These are phyloP conservation scores for Bactericera cockerelli DNA, from an alignment of 1,140 invertebrate species.

Conservation along the genomic window DNA sequence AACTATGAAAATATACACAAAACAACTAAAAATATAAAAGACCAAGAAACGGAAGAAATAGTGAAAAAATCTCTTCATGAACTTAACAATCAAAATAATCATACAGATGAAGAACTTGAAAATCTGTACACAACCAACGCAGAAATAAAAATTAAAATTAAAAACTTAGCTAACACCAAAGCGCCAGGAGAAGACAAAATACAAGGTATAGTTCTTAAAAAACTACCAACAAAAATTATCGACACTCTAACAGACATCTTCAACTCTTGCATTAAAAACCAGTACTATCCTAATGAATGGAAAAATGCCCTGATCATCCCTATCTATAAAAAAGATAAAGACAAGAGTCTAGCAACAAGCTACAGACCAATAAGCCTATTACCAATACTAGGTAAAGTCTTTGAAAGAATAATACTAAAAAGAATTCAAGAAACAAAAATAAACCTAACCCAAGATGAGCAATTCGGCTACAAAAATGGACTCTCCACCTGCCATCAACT, in stretches of 20 bases:
- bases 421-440: conserved; percentile 11
- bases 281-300: conserved; percentile 24
- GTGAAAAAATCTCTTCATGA: not conserved
- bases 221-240: conserved; percentile 21
- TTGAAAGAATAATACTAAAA: conserved; percentile 23
- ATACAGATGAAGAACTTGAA: not conserved
- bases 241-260: conserved; percentile 24
- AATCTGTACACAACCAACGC: not conserved
- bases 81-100: not conserved
- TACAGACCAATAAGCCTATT: conserved; percentile 29
- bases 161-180: conserved; percentile 20
- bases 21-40: not conserved
- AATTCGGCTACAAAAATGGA: conserved; percentile 28
- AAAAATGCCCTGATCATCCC: conserved; percentile 28
- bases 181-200: conserved; percentile 24
- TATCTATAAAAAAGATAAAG: conserved; percentile 29
- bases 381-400: conserved; percentile 22
- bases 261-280: conserved; percentile 22
- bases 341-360: conserved; percentile 19
- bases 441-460: conserved; percentile 14
- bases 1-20: not conserved
- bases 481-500: conserved; percentile 28
- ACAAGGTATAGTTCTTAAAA: conserved; percentile 20
- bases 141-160: not conserved
- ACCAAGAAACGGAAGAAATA: not conserved